Evolutionary conservation across 2,888 invertebrate species (phyloP).

Genomic region (Pinctada fucata): DNA sequence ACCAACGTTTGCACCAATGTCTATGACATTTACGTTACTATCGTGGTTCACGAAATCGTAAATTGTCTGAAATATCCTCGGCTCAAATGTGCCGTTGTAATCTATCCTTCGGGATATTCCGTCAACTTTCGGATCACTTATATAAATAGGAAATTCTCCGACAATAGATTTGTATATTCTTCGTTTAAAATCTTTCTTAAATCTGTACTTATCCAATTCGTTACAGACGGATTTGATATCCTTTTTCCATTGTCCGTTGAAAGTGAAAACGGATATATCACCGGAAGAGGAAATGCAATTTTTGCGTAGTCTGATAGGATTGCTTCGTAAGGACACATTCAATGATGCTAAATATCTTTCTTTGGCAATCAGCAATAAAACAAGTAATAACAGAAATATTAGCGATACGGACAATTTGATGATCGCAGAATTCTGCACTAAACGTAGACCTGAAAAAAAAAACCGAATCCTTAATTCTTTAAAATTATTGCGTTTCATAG

Average conservation of each 20-base stretch:
- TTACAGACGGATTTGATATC: not conserved
- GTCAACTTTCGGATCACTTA: slow-evolving; percentile 10
- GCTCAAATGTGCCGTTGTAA: slow-evolving; percentile 5
- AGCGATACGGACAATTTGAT: not conserved
- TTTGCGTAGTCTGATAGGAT: too few relatives aligned
- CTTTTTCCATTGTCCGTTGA: not conserved
- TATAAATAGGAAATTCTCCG: slow-evolving; percentile 4
- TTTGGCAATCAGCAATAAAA: not conserved
- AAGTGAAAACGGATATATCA: not conserved
- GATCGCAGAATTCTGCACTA: not conserved
- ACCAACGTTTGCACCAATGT: slow-evolving; percentile 7
- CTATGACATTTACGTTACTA: not conserved
- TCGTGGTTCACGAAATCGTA: not conserved
- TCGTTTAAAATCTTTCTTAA: not conserved
- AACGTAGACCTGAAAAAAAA: not conserved
- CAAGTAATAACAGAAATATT: not conserved
- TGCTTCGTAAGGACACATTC: too few relatives aligned
- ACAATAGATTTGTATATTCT: not conserved
- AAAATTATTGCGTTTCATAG: too few relatives aligned
- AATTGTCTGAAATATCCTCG: not conserved
- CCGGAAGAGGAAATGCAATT: not conserved
- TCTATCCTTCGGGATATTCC: slow-evolving; percentile 17
- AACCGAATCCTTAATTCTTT: too few relatives aligned
- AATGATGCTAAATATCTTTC: not conserved
- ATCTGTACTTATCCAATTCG: not conserved